Conservation (phyloP, 1,140 invertebrate genomes). For the Drosophila seguyi region DNA sequence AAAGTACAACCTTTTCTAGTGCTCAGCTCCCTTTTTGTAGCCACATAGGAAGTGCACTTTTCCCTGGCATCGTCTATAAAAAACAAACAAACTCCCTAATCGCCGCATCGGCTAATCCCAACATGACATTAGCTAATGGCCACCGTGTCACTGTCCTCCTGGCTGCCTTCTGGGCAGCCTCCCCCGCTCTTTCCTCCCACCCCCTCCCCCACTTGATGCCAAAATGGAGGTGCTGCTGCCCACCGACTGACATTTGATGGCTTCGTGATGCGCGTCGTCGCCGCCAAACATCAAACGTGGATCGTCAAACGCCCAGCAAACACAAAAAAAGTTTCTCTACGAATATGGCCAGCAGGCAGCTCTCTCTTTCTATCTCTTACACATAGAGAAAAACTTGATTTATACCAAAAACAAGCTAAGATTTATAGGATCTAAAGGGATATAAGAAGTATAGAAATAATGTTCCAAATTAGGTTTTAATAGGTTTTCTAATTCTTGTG, state of each 20-base stretch:
- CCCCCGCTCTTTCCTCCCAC: conserved; percentile 15
- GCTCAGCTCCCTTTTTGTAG: background rate
- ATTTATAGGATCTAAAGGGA: background rate
- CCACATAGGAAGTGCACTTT: conserved; percentile 19
- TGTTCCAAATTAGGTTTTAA: background rate
- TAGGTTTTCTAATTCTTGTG: background rate
- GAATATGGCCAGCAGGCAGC: conserved; percentile 69
- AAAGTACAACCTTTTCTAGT: background rate
- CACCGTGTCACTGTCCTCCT: conserved; percentile 27
- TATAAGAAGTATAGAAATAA: too few relatives aligned
- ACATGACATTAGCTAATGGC: conserved; percentile 62
- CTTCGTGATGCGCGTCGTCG: conserved; percentile 71
- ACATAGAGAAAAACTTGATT: conserved; percentile 1
- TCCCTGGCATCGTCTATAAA: background rate
- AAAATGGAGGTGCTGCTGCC: conserved; percentile 36
- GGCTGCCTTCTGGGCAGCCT: conserved; percentile 33
- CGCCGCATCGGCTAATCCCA: conserved; percentile 40
- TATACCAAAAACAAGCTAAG: too few relatives aligned
- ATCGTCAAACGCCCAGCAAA: conserved; percentile 72
- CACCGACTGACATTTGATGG: conserved; percentile 78
- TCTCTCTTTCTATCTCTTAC: conserved; percentile 32
- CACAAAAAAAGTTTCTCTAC: conserved; percentile 70
- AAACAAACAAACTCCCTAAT: conserved; percentile 44
- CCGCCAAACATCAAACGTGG: conserved; percentile 74
- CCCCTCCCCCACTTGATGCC: conserved; percentile 50